Percentiles rank a stretch among this genome's conserved stretches.
These are phyloP conservation scores for Champsocephalus esox DNA, from an alignment of 2,797 vertebrate species.

Conservation along the genomic window DNA sequence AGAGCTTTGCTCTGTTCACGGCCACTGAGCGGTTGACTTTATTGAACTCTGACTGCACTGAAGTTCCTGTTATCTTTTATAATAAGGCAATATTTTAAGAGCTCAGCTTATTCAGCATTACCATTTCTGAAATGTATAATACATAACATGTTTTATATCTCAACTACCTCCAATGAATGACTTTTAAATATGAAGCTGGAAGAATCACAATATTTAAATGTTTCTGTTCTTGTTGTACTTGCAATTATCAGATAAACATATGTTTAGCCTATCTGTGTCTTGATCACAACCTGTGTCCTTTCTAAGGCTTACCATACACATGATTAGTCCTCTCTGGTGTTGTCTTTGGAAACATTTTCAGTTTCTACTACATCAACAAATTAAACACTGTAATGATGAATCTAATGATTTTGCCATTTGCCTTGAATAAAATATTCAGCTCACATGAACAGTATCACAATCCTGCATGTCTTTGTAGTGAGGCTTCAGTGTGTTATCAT, in stretches of 20 bases:
- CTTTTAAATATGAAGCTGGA: not conserved
- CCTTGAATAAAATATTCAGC: not conserved
- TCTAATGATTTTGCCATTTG: not conserved
- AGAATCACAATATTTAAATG: not conserved
- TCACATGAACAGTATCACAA: not conserved
- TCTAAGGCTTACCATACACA: too few relatives aligned
- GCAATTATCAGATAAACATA: too few relatives aligned
- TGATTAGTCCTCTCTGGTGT: not conserved
- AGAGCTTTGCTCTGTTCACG: constrained; percentile 33
- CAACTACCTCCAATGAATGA: not conserved
- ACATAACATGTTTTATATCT: not conserved
- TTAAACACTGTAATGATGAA: not conserved
- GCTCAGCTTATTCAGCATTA: not conserved
- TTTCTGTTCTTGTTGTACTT: not conserved
- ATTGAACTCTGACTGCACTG: not conserved
- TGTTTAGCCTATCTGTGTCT: not conserved
- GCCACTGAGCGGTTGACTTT: constrained; percentile 7
- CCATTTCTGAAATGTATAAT: not conserved
- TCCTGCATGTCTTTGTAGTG: constrained; percentile 1
- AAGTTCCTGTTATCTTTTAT: not conserved
- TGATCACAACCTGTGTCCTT: not conserved
- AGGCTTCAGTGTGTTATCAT: constrained; percentile 4
- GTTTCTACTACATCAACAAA: not conserved
- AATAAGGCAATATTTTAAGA: not conserved
- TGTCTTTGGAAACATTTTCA: too few relatives aligned